Base-by-base conservation (phyloP, 2,888 invertebrate genomes). In the Orthosia gracilis region DNA sequence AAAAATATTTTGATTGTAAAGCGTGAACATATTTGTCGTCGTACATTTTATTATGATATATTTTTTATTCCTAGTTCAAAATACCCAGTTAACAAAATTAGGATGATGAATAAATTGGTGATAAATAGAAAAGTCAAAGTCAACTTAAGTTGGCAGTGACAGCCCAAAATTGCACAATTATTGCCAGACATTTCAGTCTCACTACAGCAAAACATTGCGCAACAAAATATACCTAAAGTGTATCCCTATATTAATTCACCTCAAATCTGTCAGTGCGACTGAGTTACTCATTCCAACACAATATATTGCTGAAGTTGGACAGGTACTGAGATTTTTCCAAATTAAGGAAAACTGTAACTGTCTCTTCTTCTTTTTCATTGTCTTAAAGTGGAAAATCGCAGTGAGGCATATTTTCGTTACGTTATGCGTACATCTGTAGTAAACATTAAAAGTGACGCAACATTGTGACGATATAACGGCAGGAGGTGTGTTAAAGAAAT, bases 371-470 rank as follows among this genome's bases (percentile, higher is more conserved):
- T 40, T n/a, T 21, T 45, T 9, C 15, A 21, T 21, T 17, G 9
- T n/a, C 4, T n/a, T 5, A 11, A 4, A 15, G 7, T 21, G 21
- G 9, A 2, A 61, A 45, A 21, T 45, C 15, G 15, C 61, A 21
- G 15, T 40, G n/a, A 45, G 21, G 45, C 21, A 63, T 54, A 18
- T n/a, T 40, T 12, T 21, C 59, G 21, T 58, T 58, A 3, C 31
- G 23, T 11, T 40, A 7, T 5, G 12, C 13, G 2, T 26, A 40
- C 26, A 58, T 17, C 4, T 15, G 7, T 18, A 7, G 17, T 23
- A 18, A 57, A 59, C 15, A 47, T 11, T 18, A 45, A 49, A 73
- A 13, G 47, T 76, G 76, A 64, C 9, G 79, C 76, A 76, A 73
- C n/a, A 21, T 79, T 54, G 13, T 1, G 3, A 79, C 54, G 58